Evolutionary conservation across 2,797 vertebrate genomes (phyloP).

Genomic region (Denticeps clupeoides): DNA sequence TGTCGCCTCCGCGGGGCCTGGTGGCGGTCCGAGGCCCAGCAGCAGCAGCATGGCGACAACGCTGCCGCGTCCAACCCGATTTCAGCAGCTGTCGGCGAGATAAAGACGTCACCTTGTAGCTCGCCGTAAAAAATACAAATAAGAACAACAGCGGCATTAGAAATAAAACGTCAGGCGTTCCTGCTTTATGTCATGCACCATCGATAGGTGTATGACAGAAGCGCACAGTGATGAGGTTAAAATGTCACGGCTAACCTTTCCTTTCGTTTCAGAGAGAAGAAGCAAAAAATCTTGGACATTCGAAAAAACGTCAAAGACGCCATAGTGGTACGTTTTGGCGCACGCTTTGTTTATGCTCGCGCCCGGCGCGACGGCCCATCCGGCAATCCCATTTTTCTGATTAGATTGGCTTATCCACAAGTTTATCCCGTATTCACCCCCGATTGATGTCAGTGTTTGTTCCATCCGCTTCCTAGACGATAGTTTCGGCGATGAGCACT

Average conservation of each 20-base stretch:
- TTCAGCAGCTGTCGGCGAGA: conserved; percentile 23
- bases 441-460: conserved; percentile 31
- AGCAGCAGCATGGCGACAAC: conserved; percentile 63
- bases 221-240: too few species aligned
- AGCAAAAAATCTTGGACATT: conserved; percentile 92
- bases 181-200: too few species aligned
- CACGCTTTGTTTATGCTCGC: neutral
- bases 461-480: conserved; percentile 66
- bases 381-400: conserved; percentile 39
- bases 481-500: conserved; percentile 86
- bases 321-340: conserved; percentile 76
- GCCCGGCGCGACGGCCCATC: conserved; percentile 9
- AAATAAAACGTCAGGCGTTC: too few species aligned
- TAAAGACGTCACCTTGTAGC: conserved; percentile 17
- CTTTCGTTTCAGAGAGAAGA: conserved; percentile 85
- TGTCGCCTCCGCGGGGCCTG: neutral
- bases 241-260: too few species aligned
- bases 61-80: conserved; percentile 33
- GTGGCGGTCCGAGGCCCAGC: conserved; percentile 41
- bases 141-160: too few species aligned
- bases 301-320: conserved; percentile 98
- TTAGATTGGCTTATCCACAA: conserved; percentile 37
- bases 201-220: too few species aligned
- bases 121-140: conserved; percentile 90
- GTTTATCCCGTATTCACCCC: conserved; percentile 35